Evolutionary conservation across 1,140 invertebrate genomes (phyloP).

Genomic region (Drosophila carrolli): DNA sequence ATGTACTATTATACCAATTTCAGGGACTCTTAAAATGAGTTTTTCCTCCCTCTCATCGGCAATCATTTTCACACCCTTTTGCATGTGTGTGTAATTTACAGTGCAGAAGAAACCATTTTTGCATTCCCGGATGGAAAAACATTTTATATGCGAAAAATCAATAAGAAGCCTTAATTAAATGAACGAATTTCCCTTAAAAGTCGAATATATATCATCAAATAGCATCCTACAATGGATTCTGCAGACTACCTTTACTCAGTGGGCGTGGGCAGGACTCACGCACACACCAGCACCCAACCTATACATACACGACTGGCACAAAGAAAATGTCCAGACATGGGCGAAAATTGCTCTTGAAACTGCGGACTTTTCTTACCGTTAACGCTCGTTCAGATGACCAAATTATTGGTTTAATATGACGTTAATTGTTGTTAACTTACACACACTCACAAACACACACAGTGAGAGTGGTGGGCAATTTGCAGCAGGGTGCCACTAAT

Average conservation of each 20-base stretch:
- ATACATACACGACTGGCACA: conserved; percentile 43
- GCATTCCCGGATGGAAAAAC: conserved; percentile 48
- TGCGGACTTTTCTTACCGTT: conserved; percentile 29
- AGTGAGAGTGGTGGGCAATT: conserved; percentile 59
- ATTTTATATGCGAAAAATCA: conserved; percentile 59
- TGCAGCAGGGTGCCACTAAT: conserved; percentile 77
- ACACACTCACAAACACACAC: conserved; percentile 37
- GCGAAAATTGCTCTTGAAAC: conserved; percentile 23
- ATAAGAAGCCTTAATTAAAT: conserved; percentile 49
- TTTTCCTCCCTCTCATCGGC: not conserved
- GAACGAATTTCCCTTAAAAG: not conserved
- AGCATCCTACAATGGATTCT: not conserved
- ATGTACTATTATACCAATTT: not conserved
- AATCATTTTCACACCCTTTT: conserved; percentile 58
- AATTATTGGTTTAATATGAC: conserved; percentile 19
- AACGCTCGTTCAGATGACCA: not conserved
- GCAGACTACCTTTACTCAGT: conserved; percentile 11
- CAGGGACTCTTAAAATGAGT: not conserved
- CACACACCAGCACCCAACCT: conserved; percentile 31
- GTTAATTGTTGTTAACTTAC: conserved; percentile 38
- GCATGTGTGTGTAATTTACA: conserved; percentile 28
- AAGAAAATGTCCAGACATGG: conserved; percentile 51
- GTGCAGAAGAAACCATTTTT: conserved; percentile 54
- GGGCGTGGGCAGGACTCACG: conserved; percentile 50
- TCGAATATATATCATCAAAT: not conserved